Percentiles rank a stretch among this genome's conserved stretches.
These are phyloP conservation scores for Drosophila nasuta DNA, from an alignment of 1,140 invertebrate genomes.

Conservation along the genomic window DNA sequence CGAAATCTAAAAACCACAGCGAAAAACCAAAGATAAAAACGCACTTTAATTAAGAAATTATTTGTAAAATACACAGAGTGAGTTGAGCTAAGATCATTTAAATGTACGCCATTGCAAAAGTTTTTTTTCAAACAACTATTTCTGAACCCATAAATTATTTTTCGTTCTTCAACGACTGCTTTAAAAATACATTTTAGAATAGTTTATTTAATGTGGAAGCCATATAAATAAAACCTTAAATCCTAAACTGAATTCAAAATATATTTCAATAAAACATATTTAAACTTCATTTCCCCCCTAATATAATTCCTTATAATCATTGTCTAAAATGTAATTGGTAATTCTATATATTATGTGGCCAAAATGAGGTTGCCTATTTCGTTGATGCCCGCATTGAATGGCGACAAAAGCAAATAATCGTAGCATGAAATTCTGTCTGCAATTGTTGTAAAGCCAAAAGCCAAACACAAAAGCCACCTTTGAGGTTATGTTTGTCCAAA, in stretches of 20 bases:
- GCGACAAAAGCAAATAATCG: conserved; percentile 58
- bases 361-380: conserved; percentile 55
- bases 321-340: conserved; percentile 22
- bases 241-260: not conserved
- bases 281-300: not conserved
- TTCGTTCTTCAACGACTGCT: no score
- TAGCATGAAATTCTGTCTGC: conserved; percentile 53
- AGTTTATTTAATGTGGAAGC: no score
- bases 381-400: conserved; percentile 13
- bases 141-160: no score
- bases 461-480: conserved; percentile 81
- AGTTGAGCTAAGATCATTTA: not conserved
- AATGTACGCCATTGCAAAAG: no score
- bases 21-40: not conserved
- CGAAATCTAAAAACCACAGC: not conserved
- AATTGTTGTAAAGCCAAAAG: conserved; percentile 71
- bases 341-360: conserved; percentile 54
- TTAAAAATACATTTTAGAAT: no score
- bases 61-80: conserved; percentile 6
- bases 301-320: conserved; percentile 8
- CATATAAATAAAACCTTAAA: no score
- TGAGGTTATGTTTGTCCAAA: conserved; percentile 65
- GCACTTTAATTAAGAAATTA: conserved; percentile 21
- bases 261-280: not conserved
- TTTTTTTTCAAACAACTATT: no score